These are phyloP conservation scores for Dendrocincla fuliginosa DNA, from an alignment of 2,797 vertebrate species.

Conservation along the genomic window DNA sequence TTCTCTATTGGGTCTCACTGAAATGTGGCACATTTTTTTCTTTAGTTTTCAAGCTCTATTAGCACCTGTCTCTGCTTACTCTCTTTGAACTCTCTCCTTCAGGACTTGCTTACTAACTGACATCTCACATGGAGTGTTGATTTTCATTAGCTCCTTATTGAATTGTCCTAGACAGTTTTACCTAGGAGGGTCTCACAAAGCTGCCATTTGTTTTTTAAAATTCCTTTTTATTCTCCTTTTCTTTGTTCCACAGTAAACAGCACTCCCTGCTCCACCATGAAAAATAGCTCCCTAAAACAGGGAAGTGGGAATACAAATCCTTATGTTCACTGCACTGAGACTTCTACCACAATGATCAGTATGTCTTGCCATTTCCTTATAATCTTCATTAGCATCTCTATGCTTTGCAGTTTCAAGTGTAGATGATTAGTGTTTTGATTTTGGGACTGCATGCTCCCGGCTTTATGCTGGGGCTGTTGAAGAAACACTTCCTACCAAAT, in stretches of 20 bases:
- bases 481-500: not conserved
- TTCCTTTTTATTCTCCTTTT: not conserved
- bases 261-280: not conserved
- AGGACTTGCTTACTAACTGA: not conserved
- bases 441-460: not conserved
- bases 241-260: not conserved
- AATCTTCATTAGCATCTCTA: not conserved
- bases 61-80: not conserved
- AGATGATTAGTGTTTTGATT: not conserved
- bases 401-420: not conserved
- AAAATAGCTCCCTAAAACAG: not conserved
- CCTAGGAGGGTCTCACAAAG: not conserved
- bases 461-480: not conserved
- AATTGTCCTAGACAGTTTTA: not conserved
- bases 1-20: not conserved
- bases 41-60: not conserved
- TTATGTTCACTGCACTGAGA: not conserved
- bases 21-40: not conserved
- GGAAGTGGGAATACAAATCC: fast-evolving
- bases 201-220: not conserved
- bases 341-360: not conserved
- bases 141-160: not conserved
- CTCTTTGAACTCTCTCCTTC: not conserved
- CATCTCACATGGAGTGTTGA: not conserved
- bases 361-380: not conserved